These are phyloP conservation scores for Neosilurus mollespiculum DNA, from an alignment of 2,797 vertebrate genomes.

Conservation along the genomic window DNA sequence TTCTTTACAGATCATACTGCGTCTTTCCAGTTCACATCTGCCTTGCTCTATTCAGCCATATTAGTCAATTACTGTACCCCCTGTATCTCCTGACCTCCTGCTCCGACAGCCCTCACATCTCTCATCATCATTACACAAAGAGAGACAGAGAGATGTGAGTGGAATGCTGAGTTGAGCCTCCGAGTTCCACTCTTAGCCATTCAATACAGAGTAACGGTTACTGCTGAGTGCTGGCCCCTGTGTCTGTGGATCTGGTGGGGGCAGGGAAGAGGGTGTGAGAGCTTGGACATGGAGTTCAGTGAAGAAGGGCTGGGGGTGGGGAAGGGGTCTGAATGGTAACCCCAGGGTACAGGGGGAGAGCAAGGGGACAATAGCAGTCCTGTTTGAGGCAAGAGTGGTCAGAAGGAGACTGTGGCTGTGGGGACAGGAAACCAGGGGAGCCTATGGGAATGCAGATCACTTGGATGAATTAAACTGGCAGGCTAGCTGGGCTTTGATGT, in stretches of 20 bases:
- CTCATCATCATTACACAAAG: constrained; percentile 23
- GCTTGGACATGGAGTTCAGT: constrained; percentile 51
- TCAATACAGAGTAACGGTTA: constrained; percentile 51
- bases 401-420: constrained; percentile 55
- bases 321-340: constrained; percentile 49
- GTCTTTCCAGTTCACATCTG: background rate
- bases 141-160: constrained; percentile 13
- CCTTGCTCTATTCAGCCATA: background rate
- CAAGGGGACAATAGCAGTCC: constrained; percentile 66
- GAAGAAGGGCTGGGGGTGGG: constrained; percentile 25
- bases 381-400: constrained; percentile 65
- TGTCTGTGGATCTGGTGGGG: constrained; percentile 41
- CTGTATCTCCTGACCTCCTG: constrained; percentile 7
- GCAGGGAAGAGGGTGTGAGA: constrained; percentile 47
- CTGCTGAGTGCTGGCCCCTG: constrained; percentile 46
- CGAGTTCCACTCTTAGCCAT: constrained; percentile 35
- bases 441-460: constrained; percentile 77
- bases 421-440: constrained; percentile 62
- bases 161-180: constrained; percentile 19
- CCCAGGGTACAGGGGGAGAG: constrained; percentile 54
- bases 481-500: constrained; percentile 72
- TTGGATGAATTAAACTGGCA: constrained; percentile 71
- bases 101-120: constrained; percentile 13
- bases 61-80: constrained; percentile 23
- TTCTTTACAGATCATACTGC: background rate